Conservation (phyloP, 1,140 invertebrate species). For the Lepidurus couesii region DNA sequence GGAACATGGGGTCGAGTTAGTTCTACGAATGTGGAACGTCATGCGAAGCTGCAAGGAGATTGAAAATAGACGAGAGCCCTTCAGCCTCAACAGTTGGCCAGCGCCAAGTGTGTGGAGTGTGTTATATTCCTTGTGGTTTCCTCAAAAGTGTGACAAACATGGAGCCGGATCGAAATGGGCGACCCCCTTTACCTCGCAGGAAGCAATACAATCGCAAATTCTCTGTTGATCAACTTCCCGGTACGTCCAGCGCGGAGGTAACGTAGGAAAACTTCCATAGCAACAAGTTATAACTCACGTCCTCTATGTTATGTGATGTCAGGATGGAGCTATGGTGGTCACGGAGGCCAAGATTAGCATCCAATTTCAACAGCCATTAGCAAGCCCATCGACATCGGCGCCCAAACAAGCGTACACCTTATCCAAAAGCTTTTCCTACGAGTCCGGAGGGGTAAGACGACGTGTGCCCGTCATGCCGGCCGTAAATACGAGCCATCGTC, state of each 20-base stretch:
- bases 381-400: background rate
- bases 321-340: background rate
- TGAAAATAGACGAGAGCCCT: constrained; percentile 5
- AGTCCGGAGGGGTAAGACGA: background rate
- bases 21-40: background rate
- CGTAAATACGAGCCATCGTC: background rate
- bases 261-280: background rate
- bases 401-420: constrained; percentile 5
- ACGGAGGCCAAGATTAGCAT: constrained; percentile 6
- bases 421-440: background rate
- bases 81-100: background rate
- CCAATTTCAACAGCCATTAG: background rate
- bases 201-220: background rate
- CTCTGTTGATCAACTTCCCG: background rate
- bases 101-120: background rate
- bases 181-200: background rate
- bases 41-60: background rate
- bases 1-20: background rate
- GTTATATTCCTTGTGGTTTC: background rate
- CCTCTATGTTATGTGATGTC: background rate
- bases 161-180: background rate
- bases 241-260: background rate
- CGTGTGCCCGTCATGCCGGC: background rate
- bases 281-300: background rate
- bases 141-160: background rate